Conservation (phyloP, 2,113 vertebrate genomes). For the Nesogale talazaci region DNA sequence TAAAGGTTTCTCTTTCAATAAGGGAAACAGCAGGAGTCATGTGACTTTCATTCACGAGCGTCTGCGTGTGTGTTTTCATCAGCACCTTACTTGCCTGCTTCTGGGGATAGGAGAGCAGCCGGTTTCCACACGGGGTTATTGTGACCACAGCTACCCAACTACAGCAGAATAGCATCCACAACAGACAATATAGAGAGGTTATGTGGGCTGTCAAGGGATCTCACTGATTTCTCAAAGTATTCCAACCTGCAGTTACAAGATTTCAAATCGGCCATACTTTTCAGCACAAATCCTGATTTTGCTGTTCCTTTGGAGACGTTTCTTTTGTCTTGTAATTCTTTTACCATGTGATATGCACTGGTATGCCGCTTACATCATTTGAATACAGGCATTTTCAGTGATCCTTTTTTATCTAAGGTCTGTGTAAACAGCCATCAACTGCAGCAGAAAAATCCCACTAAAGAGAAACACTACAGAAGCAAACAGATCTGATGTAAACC, state of each 20-base stretch:
- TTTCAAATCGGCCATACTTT: neutral
- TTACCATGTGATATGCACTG: neutral
- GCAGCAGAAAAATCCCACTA: conserved; percentile 34
- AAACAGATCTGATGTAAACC: neutral
- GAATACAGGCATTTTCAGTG: neutral
- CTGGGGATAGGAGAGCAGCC: neutral
- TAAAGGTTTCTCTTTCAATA: conserved; percentile 78
- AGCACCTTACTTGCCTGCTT: conserved; percentile 43
- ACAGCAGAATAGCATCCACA: neutral
- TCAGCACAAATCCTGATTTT: neutral
- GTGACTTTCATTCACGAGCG: conserved; percentile 80
- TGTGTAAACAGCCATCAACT: neutral
- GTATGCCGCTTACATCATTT: neutral
- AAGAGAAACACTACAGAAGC: neutral
- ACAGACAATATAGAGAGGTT: neutral
- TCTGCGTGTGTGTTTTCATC: conserved; percentile 50
- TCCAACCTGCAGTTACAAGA: neutral
- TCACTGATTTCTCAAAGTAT: neutral
- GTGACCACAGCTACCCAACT: conserved; percentile 21
- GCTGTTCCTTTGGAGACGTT: neutral
- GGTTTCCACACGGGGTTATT: neutral
- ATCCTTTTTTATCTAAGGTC: neutral
- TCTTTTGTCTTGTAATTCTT: neutral
- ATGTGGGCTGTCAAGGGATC: neutral
- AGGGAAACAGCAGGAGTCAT: conserved; percentile 63